Evolutionary conservation across 1,140 invertebrate species (phyloP).

Genomic region (Brachionus angularis): DNA sequence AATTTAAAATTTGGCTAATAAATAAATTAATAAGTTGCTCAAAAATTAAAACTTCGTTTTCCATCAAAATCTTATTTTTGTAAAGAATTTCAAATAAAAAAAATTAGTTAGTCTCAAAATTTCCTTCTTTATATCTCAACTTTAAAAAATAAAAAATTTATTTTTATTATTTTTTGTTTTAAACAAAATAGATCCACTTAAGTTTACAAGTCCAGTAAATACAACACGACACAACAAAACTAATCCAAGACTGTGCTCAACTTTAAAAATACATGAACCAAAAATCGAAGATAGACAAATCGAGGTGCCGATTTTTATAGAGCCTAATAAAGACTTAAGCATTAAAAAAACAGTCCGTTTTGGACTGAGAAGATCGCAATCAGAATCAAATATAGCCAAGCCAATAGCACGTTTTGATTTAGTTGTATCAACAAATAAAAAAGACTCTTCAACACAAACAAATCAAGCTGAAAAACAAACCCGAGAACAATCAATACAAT

Average conservation of each 20-base stretch:
- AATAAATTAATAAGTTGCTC: conserved; percentile 3
- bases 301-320: too few relatives aligned
- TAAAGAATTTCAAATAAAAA: conserved; percentile 40
- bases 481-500: neutral
- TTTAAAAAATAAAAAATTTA: neutral
- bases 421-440: neutral
- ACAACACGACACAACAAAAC: neutral
- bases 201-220: conserved; percentile 1
- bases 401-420: neutral
- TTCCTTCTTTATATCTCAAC: neutral
- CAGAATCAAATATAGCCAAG: conserved; percentile 7
- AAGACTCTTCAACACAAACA: neutral
- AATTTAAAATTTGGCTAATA: neutral
- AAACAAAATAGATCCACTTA: neutral
- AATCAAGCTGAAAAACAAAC: neutral
- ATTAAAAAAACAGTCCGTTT: conserved; percentile 28
- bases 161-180: neutral
- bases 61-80: conserved; percentile 39
- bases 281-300: neutral
- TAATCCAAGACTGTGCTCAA: neutral
- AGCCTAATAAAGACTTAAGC: too few relatives aligned
- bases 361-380: neutral
- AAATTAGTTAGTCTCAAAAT: conserved; percentile 34
- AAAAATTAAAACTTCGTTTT: conserved; percentile 35
- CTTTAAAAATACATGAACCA: neutral